phyloP scores from a whole-genome alignment of 2,888 invertebrate genomes.

The Junonia oenone region DNA sequence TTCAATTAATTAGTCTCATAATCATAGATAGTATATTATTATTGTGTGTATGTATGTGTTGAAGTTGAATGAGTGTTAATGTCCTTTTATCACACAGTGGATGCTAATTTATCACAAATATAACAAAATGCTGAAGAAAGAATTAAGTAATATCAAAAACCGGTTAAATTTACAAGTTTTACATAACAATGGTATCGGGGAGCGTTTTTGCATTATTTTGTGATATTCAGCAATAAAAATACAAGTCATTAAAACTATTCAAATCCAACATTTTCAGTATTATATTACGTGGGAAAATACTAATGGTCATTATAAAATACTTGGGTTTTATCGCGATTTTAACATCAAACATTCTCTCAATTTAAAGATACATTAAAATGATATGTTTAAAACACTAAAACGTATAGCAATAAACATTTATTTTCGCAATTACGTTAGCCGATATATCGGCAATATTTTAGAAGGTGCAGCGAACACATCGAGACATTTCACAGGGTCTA shows the following conservation, averaged over 20 bases:
- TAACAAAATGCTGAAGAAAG: background rate
- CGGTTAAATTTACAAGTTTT: background rate
- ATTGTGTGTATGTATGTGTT: too few species aligned
- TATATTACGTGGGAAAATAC: background rate
- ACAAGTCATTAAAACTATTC: background rate
- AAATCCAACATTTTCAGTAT: background rate
- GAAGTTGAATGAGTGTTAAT: too few species aligned
- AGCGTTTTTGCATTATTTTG: background rate
- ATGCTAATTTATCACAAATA: background rate
- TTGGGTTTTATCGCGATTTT: background rate
- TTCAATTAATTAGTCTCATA: too few species aligned
- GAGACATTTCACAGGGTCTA: conserved; percentile 11
- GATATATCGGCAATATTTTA: conserved; percentile 1
- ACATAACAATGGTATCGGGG: background rate
- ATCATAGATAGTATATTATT: too few species aligned
- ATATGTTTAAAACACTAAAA: background rate
- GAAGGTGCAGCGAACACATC: conserved; percentile 2
- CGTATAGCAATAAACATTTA: background rate
- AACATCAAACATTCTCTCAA: too few species aligned
- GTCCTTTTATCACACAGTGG: too few species aligned
- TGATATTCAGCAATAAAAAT: background rate
- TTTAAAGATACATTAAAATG: background rate
- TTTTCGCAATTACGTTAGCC: background rate
- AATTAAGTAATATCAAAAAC: background rate
- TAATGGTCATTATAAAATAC: background rate